Base-by-base conservation (phyloP, 53 echinoderm and acorn worm species). In the Holothuria leucospilota region DNA sequence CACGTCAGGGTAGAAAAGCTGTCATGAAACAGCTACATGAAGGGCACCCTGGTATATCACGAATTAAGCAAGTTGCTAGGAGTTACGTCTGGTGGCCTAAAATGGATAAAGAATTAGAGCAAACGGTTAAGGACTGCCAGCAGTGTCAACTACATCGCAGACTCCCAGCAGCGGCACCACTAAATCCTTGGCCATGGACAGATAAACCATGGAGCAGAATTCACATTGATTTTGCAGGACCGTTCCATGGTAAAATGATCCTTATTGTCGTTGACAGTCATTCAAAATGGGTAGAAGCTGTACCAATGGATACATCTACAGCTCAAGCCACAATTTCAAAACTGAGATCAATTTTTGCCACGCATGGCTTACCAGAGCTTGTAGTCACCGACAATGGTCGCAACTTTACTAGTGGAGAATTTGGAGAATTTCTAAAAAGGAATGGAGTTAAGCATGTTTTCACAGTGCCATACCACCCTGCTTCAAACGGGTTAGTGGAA, bases 31-130 rank as follows among this genome's bases (percentile, higher is more conserved):
- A 84, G 70, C 62, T 91, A 12, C 88, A 91, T 78, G 84, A 87
- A 28, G 84, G 87, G 34, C 85, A 91, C 46, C 91, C 88, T 29
- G 84, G 85, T 18, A 77, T 87, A 8, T 75, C 85, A 18, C 68
- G 92, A 29, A 85, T 73, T 9, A 88, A 88, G 39, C 39, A 71
- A 23, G 18, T 92, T 1, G 88, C 88, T 9, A 26, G 71, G 6
- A 85, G 85, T 42, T 92, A 29, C 59, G 71, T 85, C 1, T 92
- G 88, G 88, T 92, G 88, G 88, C 85, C 88, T 61, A 16, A 63
- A 9, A 83, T 91, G 40, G 88, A 91, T 40, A 63, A 84, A 13
- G 21, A 88, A 58, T 25, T 88, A 20, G 78, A 88, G 42, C 59
- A 63, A 0, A 88, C 85, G 1, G 85, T 49, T 13, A 49, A 6